Percentiles rank a stretch among this genome's conserved stretches.
These are phyloP conservation scores for Choristoneura fumiferana DNA, from an alignment of 1,140 invertebrate genomes.

Conservation along the genomic window DNA sequence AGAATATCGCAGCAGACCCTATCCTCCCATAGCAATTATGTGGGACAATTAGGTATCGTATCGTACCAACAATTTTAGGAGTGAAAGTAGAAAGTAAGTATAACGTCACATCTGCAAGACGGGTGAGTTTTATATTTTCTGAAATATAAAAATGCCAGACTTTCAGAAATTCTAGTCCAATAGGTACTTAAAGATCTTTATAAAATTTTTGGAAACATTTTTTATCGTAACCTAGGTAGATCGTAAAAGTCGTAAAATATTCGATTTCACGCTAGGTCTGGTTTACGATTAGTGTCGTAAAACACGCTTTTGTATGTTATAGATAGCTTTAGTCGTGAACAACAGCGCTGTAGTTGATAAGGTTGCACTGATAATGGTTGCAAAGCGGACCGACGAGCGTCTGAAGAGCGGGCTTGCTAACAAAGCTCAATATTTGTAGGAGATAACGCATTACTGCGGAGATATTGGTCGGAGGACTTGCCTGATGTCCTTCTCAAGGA, in stretches of 20 bases:
- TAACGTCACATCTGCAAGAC: constrained; percentile 10
- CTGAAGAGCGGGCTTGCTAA: not conserved
- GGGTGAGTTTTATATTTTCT: constrained; percentile 27
- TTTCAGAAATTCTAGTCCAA: constrained; percentile 18
- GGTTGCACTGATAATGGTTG: too few species aligned
- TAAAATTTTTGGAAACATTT: constrained; percentile 16
- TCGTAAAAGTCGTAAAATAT: not conserved
- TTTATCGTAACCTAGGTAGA: constrained; percentile 18
- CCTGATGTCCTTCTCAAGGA: constrained; percentile 5
- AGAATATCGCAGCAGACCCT: constrained; percentile 11
- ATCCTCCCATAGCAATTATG: constrained; percentile 30
- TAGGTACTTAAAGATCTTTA: constrained; percentile 17
- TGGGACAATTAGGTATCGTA: constrained; percentile 22
- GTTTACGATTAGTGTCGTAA: not conserved
- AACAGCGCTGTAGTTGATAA: not conserved
- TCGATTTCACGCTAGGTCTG: not conserved
- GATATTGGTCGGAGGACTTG: not conserved
- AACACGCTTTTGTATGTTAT: not conserved
- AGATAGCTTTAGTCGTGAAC: not conserved
- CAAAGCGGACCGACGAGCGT: not conserved
- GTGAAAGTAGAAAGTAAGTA: constrained; percentile 51
- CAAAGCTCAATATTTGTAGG: constrained; percentile 16
- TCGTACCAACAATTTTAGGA: constrained; percentile 34
- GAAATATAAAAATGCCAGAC: constrained; percentile 25
- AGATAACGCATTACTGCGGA: constrained; percentile 5